phyloP scores from a whole-genome alignment of 2,113 vertebrate genomes.

The Phrynosoma blainvillii region DNA sequence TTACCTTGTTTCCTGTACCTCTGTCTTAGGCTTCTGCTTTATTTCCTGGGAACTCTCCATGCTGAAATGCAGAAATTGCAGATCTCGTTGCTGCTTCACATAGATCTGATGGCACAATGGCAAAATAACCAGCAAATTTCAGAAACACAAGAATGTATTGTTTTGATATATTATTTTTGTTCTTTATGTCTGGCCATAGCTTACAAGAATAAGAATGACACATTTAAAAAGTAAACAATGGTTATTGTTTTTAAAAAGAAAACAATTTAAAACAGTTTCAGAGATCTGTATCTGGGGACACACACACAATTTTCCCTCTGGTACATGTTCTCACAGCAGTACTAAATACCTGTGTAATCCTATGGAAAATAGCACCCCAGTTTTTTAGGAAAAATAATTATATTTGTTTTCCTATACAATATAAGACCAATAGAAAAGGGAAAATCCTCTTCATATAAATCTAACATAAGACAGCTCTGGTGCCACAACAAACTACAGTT shows the following conservation, averaged over 20 bases:
- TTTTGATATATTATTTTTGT: background rate
- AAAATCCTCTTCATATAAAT: background rate
- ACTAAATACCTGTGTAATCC: background rate
- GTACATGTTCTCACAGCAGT: background rate
- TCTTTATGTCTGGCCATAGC: background rate
- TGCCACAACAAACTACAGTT: too few species aligned
- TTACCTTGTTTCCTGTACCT: conserved; percentile 75
- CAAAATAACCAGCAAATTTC: background rate
- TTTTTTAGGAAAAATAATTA: background rate
- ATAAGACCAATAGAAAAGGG: background rate
- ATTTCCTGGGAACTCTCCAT: conserved; percentile 79
- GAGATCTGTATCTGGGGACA: too few species aligned
- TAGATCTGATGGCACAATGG: conserved; percentile 81
- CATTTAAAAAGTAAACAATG: background rate
- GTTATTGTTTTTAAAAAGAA: background rate
- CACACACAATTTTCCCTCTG: background rate
- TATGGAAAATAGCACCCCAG: background rate
- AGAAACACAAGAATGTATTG: background rate
- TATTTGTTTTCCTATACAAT: background rate
- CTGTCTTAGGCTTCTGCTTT: conserved; percentile 63
- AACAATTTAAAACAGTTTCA: background rate
- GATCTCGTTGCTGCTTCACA: conserved; percentile 84
- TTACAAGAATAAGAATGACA: background rate
- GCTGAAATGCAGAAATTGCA: conserved; percentile 84
- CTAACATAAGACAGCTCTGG: too few species aligned